These are phyloP conservation scores for Microcebus lehilahytsara DNA, from an alignment of 2,113 vertebrate genomes.

Conservation along the genomic window DNA sequence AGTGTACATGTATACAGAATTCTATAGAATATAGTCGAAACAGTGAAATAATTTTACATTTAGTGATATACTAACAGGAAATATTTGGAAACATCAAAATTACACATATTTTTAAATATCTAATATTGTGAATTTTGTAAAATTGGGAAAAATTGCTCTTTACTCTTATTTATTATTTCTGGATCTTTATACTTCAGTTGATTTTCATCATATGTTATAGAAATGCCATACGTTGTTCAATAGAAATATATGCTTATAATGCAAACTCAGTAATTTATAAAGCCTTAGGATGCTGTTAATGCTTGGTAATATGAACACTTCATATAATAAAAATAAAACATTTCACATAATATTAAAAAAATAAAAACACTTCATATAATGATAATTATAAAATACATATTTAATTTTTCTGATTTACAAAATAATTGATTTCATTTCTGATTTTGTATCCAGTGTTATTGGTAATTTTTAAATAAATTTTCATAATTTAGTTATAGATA, in stretches of 20 bases:
- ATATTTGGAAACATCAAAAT: not conserved
- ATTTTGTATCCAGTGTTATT: not conserved
- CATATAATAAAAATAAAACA: not conserved
- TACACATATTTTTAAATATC: not conserved
- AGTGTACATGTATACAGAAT: not conserved
- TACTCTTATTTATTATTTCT: not conserved
- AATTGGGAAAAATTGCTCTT: not conserved
- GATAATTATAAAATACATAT: not conserved
- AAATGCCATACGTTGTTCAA: not conserved
- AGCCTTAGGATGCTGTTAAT: not conserved
- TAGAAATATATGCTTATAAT: not conserved
- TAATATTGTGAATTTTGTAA: not conserved
- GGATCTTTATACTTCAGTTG: not conserved
- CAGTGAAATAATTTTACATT: not conserved
- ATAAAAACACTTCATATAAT: not conserved
- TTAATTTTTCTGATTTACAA: not conserved
- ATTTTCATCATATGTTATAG: not conserved
- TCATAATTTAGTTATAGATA: not conserved
- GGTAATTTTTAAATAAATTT: not conserved
- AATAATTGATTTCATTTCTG: not conserved
- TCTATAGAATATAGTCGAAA: not conserved
- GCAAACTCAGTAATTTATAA: not conserved
- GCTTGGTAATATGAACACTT: not conserved
- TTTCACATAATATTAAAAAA: not conserved
- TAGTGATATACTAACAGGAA: not conserved